These are phyloP conservation scores for Apotomis capreana DNA, from an alignment of 2,888 invertebrate species.

Conservation along the genomic window DNA sequence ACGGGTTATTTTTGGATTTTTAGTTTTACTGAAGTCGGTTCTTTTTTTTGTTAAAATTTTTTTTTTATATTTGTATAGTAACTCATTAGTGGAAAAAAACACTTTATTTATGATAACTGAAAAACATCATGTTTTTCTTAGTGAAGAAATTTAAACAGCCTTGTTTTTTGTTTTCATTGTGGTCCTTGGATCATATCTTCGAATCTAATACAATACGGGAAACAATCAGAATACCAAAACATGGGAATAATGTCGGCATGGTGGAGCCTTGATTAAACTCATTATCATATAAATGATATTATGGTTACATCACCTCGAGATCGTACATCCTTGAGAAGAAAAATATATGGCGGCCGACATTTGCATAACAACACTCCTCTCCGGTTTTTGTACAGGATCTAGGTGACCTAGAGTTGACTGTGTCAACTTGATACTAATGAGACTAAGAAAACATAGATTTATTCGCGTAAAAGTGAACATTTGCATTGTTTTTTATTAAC, in stretches of 20 bases:
- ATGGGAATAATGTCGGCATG: conserved; percentile 33
- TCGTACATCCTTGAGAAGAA: conserved; percentile 39
- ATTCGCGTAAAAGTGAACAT: too few relatives aligned
- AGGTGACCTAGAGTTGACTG: not conserved
- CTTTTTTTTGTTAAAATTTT: too few relatives aligned
- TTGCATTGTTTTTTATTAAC: too few relatives aligned
- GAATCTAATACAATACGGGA: conserved; percentile 17
- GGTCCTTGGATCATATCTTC: conserved; percentile 16
- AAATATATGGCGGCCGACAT: conserved; percentile 13
- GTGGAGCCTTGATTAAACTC: conserved; percentile 30
- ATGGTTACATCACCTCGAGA: conserved; percentile 42
- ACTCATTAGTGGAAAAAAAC: too few relatives aligned
- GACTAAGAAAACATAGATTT: too few relatives aligned
- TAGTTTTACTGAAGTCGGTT: too few relatives aligned
- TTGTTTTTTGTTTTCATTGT: conserved; percentile 5
- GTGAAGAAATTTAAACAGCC: conserved; percentile 5
- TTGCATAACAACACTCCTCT: conserved; percentile 12
- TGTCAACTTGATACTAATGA: not conserved
- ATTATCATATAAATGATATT: conserved; percentile 42
- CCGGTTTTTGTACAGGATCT: not conserved
- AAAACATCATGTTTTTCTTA: too few relatives aligned
- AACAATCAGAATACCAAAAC: conserved; percentile 35
- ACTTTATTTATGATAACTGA: too few relatives aligned
- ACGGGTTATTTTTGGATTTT: too few relatives aligned
- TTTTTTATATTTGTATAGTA: too few relatives aligned